Evolutionary conservation across 2,888 invertebrate species (phyloP).

Genomic region (Dysmachus trigonus): DNA sequence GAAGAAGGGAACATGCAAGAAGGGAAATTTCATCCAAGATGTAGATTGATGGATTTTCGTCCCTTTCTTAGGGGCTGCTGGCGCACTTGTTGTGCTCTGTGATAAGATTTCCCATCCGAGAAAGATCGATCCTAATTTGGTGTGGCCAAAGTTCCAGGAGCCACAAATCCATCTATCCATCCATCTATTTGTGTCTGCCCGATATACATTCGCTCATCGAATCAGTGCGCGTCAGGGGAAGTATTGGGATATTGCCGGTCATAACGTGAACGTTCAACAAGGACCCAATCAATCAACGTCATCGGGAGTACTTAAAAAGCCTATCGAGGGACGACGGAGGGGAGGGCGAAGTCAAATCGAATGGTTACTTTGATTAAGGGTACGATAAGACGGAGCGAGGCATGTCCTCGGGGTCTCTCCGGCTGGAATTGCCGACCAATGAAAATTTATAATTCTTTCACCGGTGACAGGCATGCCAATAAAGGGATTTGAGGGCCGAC

Average conservation of each 20-base stretch:
- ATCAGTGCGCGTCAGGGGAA: not conserved
- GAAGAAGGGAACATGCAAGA: not conserved
- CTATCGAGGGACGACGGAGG: not conserved
- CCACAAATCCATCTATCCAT: not conserved
- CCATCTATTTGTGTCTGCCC: not conserved
- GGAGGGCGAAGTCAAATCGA: not conserved
- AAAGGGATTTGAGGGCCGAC: not conserved
- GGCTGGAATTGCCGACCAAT: not conserved
- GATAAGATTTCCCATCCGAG: not conserved
- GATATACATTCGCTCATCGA: not conserved
- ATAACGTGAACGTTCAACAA: not conserved
- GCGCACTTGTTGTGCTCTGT: not conserved
- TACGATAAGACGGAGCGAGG: not conserved
- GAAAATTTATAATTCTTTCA: slow-evolving; percentile 3
- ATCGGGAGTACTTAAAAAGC: not conserved
- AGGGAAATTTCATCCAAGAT: not conserved
- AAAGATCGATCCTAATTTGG: not conserved
- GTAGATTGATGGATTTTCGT: not conserved
- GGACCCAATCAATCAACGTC: slow-evolving; percentile 19
- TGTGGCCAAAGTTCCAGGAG: not conserved
- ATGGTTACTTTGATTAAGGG: not conserved
- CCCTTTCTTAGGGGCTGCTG: not conserved
- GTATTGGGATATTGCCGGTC: not conserved
- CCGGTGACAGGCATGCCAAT: not conserved
- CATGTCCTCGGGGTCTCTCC: not conserved